Conservation (phyloP, 2,113 vertebrate genomes). For the Poeciliopsis occidentalis region DNA sequence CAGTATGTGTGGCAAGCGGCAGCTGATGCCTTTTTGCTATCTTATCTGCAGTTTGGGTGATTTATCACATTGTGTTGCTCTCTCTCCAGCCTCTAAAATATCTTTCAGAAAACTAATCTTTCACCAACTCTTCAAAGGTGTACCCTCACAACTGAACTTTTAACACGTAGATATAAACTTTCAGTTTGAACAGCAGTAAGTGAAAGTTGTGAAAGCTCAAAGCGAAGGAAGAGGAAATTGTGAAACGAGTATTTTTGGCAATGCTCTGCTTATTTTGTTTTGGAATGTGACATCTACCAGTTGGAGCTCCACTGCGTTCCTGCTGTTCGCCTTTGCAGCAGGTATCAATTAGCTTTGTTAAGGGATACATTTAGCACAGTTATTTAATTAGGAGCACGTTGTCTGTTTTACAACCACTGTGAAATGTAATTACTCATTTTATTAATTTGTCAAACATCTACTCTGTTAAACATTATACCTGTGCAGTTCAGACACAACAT, state of each 20-base stretch:
- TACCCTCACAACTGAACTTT: neutral
- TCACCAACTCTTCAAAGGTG: constrained; percentile 14
- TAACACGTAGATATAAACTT: neutral
- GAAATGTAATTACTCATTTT: constrained; percentile 38
- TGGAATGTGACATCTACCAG: constrained; percentile 32
- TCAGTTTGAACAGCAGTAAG: neutral
- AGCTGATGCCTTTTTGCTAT: constrained; percentile 12
- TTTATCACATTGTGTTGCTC: constrained; percentile 12
- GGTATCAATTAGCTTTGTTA: constrained; percentile 52
- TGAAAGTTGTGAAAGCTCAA: neutral
- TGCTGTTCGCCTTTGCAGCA: constrained; percentile 50
- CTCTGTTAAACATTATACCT: constrained; percentile 10
- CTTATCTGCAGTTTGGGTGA: constrained; percentile 17
- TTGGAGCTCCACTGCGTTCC: constrained; percentile 27
- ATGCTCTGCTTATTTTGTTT: neutral
- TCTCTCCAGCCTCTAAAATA: constrained; percentile 22
- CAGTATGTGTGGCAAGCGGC: constrained; percentile 19
- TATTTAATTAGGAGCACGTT: constrained; percentile 39
- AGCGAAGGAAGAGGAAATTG: neutral
- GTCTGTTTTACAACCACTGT: constrained; percentile 29
- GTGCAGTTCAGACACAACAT: neutral
- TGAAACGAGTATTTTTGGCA: neutral
- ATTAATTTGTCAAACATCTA: constrained; percentile 27
- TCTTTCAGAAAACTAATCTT: constrained; percentile 12
- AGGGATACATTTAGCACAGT: constrained; percentile 36